phyloP scores from a whole-genome alignment of 1,140 invertebrate species.

The Musca vetustissima region DNA sequence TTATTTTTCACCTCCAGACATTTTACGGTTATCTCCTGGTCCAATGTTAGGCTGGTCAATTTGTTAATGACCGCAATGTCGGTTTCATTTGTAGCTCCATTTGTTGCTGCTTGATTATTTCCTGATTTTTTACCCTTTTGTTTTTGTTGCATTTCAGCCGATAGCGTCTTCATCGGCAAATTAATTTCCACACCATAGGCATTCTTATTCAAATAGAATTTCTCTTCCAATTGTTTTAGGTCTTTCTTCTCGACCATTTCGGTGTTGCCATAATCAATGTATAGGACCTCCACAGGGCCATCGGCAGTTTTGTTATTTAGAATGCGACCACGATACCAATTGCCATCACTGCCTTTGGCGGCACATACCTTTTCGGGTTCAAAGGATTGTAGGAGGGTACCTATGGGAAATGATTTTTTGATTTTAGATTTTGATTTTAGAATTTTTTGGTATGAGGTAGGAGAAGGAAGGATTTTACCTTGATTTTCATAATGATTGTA shows the following conservation, averaged over 20 bases:
- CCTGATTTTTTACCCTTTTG: conserved; percentile 21
- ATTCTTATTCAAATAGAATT: conserved; percentile 58
- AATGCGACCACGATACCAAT: conserved; percentile 71
- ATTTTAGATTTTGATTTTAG: neutral
- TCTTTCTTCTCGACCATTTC: conserved; percentile 60
- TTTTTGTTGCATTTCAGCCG: conserved; percentile 19
- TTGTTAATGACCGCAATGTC: conserved; percentile 21
- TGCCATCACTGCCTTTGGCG: conserved; percentile 62
- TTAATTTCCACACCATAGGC: conserved; percentile 60
- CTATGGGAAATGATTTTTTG: conserved; percentile 15
- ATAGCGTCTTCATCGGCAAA: conserved; percentile 39
- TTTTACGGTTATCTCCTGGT: conserved; percentile 44
- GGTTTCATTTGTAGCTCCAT: neutral
- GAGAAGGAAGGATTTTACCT: conserved; percentile 41
- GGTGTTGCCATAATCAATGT: conserved; percentile 77
- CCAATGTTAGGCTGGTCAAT: conserved; percentile 22
- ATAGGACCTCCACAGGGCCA: conserved; percentile 61
- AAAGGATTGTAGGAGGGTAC: conserved; percentile 34
- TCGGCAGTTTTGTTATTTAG: conserved; percentile 40
- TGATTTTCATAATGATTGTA: conserved; percentile 61
- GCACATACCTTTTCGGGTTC: conserved; percentile 60
- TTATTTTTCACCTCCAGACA: conserved; percentile 49
- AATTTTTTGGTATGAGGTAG: neutral
- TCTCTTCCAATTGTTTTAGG: conserved; percentile 59
- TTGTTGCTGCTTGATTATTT: neutral